phyloP scores from a whole-genome alignment of 1,140 invertebrate genomes.

The Macrotrachela quadricornifera region DNA sequence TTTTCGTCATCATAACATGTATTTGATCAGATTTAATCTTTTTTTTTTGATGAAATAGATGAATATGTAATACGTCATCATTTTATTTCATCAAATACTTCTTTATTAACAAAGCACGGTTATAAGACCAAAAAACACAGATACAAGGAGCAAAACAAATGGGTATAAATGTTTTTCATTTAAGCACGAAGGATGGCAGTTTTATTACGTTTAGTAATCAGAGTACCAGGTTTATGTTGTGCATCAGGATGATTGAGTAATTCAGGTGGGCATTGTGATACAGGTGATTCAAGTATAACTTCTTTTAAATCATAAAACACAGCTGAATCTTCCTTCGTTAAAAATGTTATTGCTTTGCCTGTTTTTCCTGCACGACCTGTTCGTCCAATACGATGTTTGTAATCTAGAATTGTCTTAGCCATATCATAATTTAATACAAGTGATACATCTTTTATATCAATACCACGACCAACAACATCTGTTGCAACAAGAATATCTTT shows the following conservation, averaged over 20 bases:
- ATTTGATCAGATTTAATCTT: too few relatives aligned
- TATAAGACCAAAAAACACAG: too few relatives aligned
- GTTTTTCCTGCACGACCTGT: constrained; percentile 93
- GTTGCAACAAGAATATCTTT: constrained; percentile 99
- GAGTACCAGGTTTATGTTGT: constrained; percentile 87
- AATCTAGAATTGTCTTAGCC: constrained; percentile 97
- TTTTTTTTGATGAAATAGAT: too few relatives aligned
- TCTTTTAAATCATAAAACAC: constrained; percentile 95
- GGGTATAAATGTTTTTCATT: too few relatives aligned
- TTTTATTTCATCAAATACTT: too few relatives aligned
- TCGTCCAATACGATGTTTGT: constrained; percentile 95
- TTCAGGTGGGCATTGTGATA: constrained; percentile 83
- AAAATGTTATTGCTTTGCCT: constrained; percentile 80
- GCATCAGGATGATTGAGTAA: constrained; percentile 93
- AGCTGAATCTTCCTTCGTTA: constrained; percentile 82
- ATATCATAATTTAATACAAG: constrained; percentile 98
- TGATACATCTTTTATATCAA: constrained; percentile 96
- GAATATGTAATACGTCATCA: too few relatives aligned
- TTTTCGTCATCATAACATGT: too few relatives aligned
- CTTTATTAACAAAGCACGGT: too few relatives aligned
- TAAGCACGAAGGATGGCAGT: too few relatives aligned
- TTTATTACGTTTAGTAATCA: too few relatives aligned
- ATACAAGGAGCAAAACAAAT: too few relatives aligned
- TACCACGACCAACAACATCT: constrained; percentile 97
- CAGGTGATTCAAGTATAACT: constrained; percentile 62